Conservation (phyloP, 2,888 invertebrate species). For the Carcina quercana region DNA sequence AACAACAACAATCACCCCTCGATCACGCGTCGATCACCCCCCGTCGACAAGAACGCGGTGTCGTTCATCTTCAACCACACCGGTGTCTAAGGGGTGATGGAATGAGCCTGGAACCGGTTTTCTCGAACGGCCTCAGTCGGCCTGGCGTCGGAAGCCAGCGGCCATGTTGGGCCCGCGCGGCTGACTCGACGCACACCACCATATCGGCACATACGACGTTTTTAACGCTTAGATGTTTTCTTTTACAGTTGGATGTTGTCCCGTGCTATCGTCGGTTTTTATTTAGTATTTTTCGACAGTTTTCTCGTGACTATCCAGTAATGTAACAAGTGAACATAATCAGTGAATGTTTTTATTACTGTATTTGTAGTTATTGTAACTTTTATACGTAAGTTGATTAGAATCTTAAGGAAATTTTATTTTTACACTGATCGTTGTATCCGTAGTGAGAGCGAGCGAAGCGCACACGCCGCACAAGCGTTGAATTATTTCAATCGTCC, state of each 20-base stretch:
- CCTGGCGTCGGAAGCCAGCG: conserved; percentile 12
- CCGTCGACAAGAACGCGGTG: conserved; percentile 64
- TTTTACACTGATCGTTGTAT: conserved; percentile 54
- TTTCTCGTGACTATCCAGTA: conserved; percentile 22
- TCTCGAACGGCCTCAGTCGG: conserved; percentile 26
- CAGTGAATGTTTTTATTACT: conserved; percentile 30
- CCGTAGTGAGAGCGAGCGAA: conserved; percentile 29
- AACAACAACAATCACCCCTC: conserved; percentile 79
- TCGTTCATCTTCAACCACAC: conserved; percentile 81
- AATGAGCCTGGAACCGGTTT: conserved; percentile 26
- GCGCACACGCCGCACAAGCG: conserved; percentile 53
- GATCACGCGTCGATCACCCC: conserved; percentile 72
- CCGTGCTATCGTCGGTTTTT: too few species aligned
- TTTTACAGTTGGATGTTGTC: conserved; percentile 59
- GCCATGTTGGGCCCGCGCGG: conserved; percentile 17
- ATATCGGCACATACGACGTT: conserved; percentile 52
- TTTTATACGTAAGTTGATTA: conserved; percentile 57
- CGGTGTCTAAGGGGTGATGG: conserved; percentile 76
- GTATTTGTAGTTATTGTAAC: conserved; percentile 36
- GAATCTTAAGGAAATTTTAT: conserved; percentile 48
- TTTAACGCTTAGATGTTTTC: conserved; percentile 35
- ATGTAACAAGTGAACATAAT: conserved; percentile 26
- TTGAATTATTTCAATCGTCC: too few species aligned
- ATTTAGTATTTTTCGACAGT: too few species aligned
- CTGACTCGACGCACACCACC: conserved; percentile 33